These are phyloP conservation scores for Uria aalge DNA, from an alignment of 2,113 vertebrate species.

Conservation along the genomic window DNA sequence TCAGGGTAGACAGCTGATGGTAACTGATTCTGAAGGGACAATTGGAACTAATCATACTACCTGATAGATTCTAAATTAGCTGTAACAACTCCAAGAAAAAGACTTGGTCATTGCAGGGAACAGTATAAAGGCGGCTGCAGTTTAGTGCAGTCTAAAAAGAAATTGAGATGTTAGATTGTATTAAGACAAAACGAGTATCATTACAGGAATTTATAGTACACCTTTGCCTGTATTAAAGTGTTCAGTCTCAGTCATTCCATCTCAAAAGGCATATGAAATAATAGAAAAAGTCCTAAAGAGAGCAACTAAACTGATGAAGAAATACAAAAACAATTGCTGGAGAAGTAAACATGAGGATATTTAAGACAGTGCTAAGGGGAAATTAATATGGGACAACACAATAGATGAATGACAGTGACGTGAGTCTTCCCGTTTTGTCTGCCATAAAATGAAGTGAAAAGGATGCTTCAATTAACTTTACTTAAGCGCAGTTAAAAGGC, in stretches of 20 bases:
- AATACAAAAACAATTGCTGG: neutral
- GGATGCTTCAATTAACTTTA: neutral
- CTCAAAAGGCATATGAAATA: neutral
- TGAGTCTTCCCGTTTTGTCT: neutral
- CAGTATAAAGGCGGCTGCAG: neutral
- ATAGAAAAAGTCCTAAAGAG: neutral
- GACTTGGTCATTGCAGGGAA: conserved; percentile 20
- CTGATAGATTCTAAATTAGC: conserved; percentile 63
- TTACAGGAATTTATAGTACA: conserved; percentile 17
- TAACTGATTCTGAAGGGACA: conserved; percentile 66
- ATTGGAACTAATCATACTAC: conserved; percentile 65
- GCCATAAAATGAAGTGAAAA: neutral
- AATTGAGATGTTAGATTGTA: conserved; percentile 49
- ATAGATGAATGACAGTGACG: neutral
- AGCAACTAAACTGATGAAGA: conserved; percentile 6
- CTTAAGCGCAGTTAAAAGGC: neutral
- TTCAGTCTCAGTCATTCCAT: conserved; percentile 4
- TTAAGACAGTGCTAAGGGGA: neutral
- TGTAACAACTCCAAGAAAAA: conserved; percentile 22
- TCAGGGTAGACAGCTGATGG: conserved; percentile 52
- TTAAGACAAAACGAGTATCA: conserved; percentile 37
- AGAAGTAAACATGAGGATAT: conserved; percentile 3
- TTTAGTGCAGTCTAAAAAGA: conserved; percentile 16
- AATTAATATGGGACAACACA: neutral
- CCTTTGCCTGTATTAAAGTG: neutral